These are phyloP conservation scores for Lasius platythorax DNA, from an alignment of 2,888 invertebrate genomes.

Conservation along the genomic window DNA sequence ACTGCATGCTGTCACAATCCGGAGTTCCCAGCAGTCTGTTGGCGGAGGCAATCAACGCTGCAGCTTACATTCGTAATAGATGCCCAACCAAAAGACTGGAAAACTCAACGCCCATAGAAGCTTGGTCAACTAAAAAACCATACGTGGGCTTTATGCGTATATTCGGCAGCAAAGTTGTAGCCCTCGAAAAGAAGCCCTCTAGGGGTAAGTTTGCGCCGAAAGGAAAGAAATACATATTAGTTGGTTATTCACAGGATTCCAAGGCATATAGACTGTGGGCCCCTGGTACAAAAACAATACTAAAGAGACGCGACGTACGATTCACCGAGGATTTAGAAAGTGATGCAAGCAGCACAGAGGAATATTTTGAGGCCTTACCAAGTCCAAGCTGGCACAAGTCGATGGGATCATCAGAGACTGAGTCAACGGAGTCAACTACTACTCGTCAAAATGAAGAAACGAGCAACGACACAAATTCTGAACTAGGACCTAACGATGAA, in stretches of 20 bases:
- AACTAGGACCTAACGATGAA: too few species aligned
- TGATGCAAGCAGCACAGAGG: background rate
- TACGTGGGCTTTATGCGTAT: slow-evolving; percentile 1
- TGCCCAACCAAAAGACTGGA: background rate
- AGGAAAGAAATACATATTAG: background rate
- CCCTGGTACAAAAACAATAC: background rate
- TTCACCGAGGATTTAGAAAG: slow-evolving; percentile 19
- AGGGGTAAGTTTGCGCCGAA: background rate
- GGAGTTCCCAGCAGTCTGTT: background rate
- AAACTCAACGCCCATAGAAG: background rate
- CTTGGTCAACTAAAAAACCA: slow-evolving; percentile 4
- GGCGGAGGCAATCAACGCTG: background rate
- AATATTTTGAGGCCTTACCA: background rate
- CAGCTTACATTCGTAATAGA: slow-evolving; percentile 5
- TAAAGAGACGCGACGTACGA: slow-evolving; percentile 42
- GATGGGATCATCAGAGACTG: background rate
- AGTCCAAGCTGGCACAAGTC: background rate
- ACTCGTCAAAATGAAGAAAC: too few species aligned
- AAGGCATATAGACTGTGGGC: background rate
- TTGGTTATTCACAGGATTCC: slow-evolving; percentile 8
- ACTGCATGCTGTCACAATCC: slow-evolving; percentile 40
- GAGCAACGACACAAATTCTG: too few species aligned
- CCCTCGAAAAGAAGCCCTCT: background rate
- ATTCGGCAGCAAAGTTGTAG: slow-evolving; percentile 15
- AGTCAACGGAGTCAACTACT: background rate